Base-by-base conservation (phyloP, 1,140 invertebrate species). In the Drosophila azteca region DNA sequence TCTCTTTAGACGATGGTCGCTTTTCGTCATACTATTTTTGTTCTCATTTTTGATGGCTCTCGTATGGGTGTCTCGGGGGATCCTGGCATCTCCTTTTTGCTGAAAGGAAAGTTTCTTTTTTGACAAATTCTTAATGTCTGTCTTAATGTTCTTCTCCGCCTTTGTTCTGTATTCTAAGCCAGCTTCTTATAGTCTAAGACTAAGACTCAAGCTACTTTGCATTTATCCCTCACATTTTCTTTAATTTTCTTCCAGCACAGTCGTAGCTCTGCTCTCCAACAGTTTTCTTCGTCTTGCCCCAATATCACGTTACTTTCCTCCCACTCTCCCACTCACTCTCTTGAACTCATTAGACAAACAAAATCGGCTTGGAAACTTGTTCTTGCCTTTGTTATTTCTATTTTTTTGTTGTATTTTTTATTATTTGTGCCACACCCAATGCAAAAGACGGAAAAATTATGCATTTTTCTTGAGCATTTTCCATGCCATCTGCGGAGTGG, bases 401-500 rank as follows among this genome's bases (percentile, higher is more conserved):
- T 70, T 58, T 69, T 69, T 35, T 35, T 11, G 11, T 35, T 11
- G 11, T 11, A 4, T 35, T 0, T 11, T 39, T 39, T 71, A 70
- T 60, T 75, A 54, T 76, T 64, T 75, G 20, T 54, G 57, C 72
- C 73, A 76, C 73, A 76, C 73, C 73, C 72, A 75, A 45, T 24
- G 48, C 43, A 41, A 63, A 44, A 67, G 62, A 62, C 50, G 57
- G 45, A 59, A 71, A 85, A 76, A 85, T 87, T 85, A 81, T 85
- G 81, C 58, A 87, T 81, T 77, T 87, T 78, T 70, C 48, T 77
- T 52, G 49, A 31, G 67, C 67, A 64, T 82, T 81, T 82, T 63
- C 74, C 78, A 64, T 65, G 75, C 69, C 83, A 87, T 85, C 82
- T 81, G 73, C 48, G 53, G 80, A 70, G 45, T 82, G 60, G 55